Evolutionary conservation across 2,797 vertebrate genomes (phyloP), one percentile per base, ranked within the genome.

Genomic region (Epinephelus awoara): DNA sequence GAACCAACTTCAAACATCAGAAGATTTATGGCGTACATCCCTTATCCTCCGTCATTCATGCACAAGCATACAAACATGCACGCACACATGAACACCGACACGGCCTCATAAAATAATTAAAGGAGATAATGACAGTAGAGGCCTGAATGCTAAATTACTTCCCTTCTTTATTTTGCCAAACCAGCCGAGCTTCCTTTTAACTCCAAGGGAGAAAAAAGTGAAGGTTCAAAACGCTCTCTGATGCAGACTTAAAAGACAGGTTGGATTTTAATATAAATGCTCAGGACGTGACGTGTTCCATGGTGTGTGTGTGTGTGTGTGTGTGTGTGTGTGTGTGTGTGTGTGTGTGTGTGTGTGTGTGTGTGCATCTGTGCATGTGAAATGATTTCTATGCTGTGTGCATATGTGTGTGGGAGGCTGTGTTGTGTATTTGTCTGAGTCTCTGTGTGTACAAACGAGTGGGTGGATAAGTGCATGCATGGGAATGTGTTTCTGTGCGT

Each of bases 401-500:
- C 70, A 80, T 91, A 68, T 81, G 66, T 46, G 77, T 56, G 86
- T 92, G 87, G 85, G 85, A 84, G 85, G 80, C 42, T 59, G 52
- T 34, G 18, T 58, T 74, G 81, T 86, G 77, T 85, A 57, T 86
- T 67, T 83, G 47, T 79, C 75, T 64, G 76, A 34, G 25, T 75
- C 29, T 74, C 67, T 77, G 61, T 27, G 34, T 67, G 80, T 74
- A 82, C 57, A 69, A 80, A 79, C 0, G 83, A 69, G 90, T 91
- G 75, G 87, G 90, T 63, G 82, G 80, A 78, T 77, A 74, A 82
- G 81, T 82, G 90, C 85, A 88, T 85, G 93, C 76, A 83, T 83
- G 65, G 67, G 69, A 89, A 82, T 82, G 85, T 83, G 86, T 81
- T 85, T 83, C 52, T 77, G 68, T 69, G 71, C 64, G 59, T 77